Evolutionary conservation across 2,888 invertebrate species (phyloP), one percentile per base, ranked within the genome.

Genomic region (Mongoloraphidia duomilia): DNA sequence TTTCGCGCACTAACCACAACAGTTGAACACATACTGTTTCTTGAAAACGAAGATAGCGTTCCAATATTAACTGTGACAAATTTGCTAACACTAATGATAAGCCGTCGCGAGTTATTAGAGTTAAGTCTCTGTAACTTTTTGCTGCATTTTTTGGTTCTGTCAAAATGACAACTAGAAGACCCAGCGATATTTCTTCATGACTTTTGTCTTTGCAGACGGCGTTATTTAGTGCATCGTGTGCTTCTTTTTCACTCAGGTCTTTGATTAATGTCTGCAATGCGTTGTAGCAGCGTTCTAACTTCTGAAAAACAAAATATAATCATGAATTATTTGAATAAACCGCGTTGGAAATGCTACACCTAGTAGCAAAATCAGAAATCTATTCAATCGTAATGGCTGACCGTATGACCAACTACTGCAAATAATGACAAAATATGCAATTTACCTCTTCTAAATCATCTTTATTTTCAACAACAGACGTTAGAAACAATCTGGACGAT

Each of bases 131-230:
- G 68, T 91, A 95, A 69, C 84, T 84, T 77, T 86, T 86, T 17
- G 82, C 74, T 39, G 90, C 89, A 66, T 81, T 80, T 54, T 77
- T 77, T 50, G 86, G 84, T 65, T 96, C 94, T 17, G 86, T 84
- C 54, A 96, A 75, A 60, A 95, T 91, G 50, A 82, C 80, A 67
- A 88, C 88, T 51, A 96, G 72, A 65, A 96, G 79, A 47, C 95
- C 96, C 56, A 93, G 70, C 48, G 89, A 91, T 52, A 94, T 84
- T 62, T 96, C 95, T 67, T 96, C 95, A 72, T 94, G 92, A 61
- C 84, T 86, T 60, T 77, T 79, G 55, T 87, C 87, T 68, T 91
- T 90, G 64, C 88, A 83, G 55, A 92, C 86, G 53, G 90, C 84
- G 66, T 84, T 88, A 64, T 89, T 91, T 46, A 95, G 75, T 34